Evolutionary conservation across 2,888 invertebrate species (phyloP).

Genomic region (Erpobdella octoculata): DNA sequence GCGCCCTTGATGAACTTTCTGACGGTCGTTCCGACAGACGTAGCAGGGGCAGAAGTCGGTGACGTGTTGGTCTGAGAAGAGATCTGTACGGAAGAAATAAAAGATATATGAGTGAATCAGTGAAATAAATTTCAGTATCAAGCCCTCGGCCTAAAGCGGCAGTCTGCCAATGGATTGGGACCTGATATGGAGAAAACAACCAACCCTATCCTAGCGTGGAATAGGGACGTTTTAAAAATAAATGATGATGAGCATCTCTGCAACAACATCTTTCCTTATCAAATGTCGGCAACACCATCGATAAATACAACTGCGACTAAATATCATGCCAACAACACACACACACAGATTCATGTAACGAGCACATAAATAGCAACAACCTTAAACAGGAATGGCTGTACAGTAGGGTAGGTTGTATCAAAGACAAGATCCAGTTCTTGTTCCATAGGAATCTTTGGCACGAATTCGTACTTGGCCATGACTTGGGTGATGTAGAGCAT

Average conservation of each 20-base stretch:
- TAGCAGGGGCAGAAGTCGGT: slow-evolving; percentile 64
- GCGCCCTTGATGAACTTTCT: slow-evolving; percentile 82
- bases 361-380: slow-evolving; percentile 55
- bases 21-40: slow-evolving; percentile 78
- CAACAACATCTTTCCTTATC: too few relatives aligned
- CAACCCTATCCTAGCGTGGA: too few relatives aligned
- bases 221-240: too few relatives aligned
- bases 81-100: background rate
- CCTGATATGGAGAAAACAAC: background rate
- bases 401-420: slow-evolving; percentile 82
- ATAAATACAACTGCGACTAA: too few relatives aligned
- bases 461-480: slow-evolving; percentile 89
- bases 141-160: background rate
- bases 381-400: slow-evolving; percentile 93
- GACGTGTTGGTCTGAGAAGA: slow-evolving; percentile 43
- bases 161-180: background rate
- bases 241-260: too few relatives aligned
- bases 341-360: too few relatives aligned
- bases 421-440: slow-evolving; percentile 86
- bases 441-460: slow-evolving; percentile 88
- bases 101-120: background rate
- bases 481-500: slow-evolving; percentile 87
- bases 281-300: too few relatives aligned
- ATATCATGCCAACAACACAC: too few relatives aligned
- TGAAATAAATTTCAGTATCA: background rate